A percentile compares a stretch with the other conserved stretches of the same genome.
phyloP scores from a whole-genome alignment of 1,140 invertebrate species.

The Micrasema minimum region DNA sequence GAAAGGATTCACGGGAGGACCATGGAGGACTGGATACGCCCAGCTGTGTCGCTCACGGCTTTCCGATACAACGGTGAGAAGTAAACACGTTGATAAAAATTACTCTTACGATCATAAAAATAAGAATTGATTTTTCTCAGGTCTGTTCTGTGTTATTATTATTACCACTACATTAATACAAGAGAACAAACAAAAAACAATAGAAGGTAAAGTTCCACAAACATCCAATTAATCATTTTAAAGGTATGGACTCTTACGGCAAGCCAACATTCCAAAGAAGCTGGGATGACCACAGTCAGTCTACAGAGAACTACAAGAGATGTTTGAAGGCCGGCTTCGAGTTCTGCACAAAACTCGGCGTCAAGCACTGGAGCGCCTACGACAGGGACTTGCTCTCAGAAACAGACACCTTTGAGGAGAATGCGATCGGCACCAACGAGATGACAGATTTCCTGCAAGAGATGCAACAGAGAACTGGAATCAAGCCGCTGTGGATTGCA shows the following conservation, averaged over 20 bases:
- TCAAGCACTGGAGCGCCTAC: conserved; percentile 75
- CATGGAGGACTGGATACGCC: conserved; percentile 77
- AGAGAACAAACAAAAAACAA: no score
- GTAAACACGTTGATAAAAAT: no score
- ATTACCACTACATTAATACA: no score
- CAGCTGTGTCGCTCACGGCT: conserved; percentile 65
- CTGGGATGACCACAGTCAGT: conserved; percentile 71
- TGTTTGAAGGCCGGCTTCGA: conserved; percentile 73
- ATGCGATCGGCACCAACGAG: conserved; percentile 69
- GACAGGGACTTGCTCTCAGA: conserved; percentile 68
- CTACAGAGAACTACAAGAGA: conserved; percentile 70
- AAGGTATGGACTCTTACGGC: conserved; percentile 67
- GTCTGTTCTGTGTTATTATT: no score
- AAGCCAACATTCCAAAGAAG: conserved; percentile 63
- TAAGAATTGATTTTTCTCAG: no score
- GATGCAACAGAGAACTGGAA: conserved; percentile 67
- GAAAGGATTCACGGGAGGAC: conserved; percentile 66
- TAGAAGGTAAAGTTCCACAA: no score
- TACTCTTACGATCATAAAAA: no score
- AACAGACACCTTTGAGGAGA: conserved; percentile 66
- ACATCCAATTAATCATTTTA: no score
- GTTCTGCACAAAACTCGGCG: conserved; percentile 71
- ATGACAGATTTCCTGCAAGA: conserved; percentile 69
- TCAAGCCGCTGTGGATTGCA: conserved; percentile 73
- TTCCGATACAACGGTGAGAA: conserved; percentile 58